A percentile compares a stretch with the other conserved stretches of the same genome.
phyloP scores from a whole-genome alignment of 1,140 invertebrate species.

The Drosophila ananassae region DNA sequence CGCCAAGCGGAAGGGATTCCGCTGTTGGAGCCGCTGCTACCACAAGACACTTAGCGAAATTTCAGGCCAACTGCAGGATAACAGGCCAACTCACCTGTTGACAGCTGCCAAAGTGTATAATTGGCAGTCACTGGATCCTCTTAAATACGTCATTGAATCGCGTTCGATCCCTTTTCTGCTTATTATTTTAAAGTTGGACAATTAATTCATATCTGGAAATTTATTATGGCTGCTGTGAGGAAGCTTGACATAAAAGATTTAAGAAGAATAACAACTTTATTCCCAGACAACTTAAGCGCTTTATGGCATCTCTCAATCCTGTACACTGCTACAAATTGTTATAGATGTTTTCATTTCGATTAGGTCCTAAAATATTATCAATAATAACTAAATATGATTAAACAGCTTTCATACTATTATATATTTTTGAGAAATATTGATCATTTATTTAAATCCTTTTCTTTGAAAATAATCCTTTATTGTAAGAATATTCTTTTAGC shows the following conservation, averaged over 20 bases:
- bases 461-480: too few relatives aligned
- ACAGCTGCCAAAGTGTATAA: background rate
- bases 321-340: background rate
- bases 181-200: background rate
- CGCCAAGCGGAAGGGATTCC: slow-evolving; percentile 66
- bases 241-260: slow-evolving; percentile 11
- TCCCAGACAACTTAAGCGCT: slow-evolving; percentile 12
- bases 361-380: too few relatives aligned
- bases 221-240: background rate
- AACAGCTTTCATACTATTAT: too few relatives aligned
- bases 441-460: too few relatives aligned
- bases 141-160: too few relatives aligned
- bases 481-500: too few relatives aligned
- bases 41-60: slow-evolving; percentile 25
- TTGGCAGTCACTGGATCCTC: background rate
- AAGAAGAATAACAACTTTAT: slow-evolving; percentile 12
- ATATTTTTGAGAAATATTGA: too few relatives aligned
- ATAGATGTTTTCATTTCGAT: background rate
- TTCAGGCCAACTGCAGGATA: background rate
- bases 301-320: slow-evolving; percentile 6
- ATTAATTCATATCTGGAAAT: background rate
- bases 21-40: slow-evolving; percentile 6
- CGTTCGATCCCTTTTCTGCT: too few relatives aligned
- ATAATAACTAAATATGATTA: too few relatives aligned
- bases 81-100: background rate